These are phyloP conservation scores for Psephotus haematonotus DNA, from an alignment of 2,113 vertebrate genomes.

Conservation along the genomic window DNA sequence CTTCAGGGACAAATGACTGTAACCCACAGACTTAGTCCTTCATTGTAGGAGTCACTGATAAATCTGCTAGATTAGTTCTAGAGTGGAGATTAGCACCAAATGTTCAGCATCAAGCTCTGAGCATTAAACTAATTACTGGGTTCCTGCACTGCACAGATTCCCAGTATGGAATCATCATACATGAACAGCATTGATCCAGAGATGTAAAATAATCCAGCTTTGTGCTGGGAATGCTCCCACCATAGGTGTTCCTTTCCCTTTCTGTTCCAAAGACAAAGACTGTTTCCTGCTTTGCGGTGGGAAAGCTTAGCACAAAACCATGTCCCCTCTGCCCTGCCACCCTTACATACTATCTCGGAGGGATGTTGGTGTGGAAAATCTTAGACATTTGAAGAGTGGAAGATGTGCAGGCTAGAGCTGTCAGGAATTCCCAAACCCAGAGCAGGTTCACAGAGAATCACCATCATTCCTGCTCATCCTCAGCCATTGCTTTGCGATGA, in stretches of 20 bases:
- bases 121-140: slow-evolving; percentile 6
- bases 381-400: not conserved
- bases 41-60: not conserved
- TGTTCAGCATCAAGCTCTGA: not conserved
- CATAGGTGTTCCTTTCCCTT: not conserved
- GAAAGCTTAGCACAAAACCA: not conserved
- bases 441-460: fast-evolving
- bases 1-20: not conserved
- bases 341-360: fast-evolving
- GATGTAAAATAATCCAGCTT: not conserved
- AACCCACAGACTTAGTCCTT: not conserved
- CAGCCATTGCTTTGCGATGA: not conserved
- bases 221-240: not conserved
- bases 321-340: not conserved
- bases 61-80: not conserved
- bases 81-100: slow-evolving; percentile 2
- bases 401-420: not conserved
- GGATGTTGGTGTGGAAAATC: not conserved
- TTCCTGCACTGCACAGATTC: not conserved
- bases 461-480: not conserved
- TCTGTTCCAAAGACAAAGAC: not conserved
- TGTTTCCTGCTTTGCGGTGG: not conserved
- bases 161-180: not conserved
- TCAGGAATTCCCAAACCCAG: not conserved
- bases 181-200: slow-evolving; percentile 6